A percentile compares a stretch with the other conserved stretches of the same genome.
Conservation (phyloP, 2,888 invertebrate species). For the Malacosoma neustria region DNA sequence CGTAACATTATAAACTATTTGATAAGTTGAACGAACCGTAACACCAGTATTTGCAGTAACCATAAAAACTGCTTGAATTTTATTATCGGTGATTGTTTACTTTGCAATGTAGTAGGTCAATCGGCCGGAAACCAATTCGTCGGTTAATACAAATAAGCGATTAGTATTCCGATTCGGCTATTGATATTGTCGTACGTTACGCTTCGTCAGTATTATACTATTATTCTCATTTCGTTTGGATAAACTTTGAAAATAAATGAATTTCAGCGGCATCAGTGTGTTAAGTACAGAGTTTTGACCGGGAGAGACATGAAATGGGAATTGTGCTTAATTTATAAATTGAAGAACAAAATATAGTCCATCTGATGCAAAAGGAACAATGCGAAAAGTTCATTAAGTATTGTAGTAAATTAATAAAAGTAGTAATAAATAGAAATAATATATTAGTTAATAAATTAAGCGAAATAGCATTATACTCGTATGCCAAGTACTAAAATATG, state of each 20-base stretch:
- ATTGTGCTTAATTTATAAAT: too few species aligned
- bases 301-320: too few species aligned
- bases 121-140: constrained; percentile 3
- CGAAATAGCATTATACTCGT: too few species aligned
- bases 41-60: background rate
- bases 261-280: background rate
- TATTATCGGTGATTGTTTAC: constrained; percentile 8
- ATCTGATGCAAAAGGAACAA: too few species aligned
- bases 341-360: too few species aligned
- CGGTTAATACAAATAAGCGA: background rate
- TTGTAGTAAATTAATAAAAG: too few species aligned
- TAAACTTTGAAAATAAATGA: background rate
- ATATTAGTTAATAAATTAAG: too few species aligned
- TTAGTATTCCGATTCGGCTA: background rate
- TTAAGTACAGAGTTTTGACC: background rate
- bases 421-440: too few species aligned
- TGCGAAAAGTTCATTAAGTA: too few species aligned
- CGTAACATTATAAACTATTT: too few species aligned
- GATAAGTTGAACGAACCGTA: background rate
- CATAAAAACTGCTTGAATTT: constrained; percentile 10
- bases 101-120: constrained; percentile 9
- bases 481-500: too few species aligned
- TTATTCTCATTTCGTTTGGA: background rate
- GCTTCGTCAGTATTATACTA: constrained; percentile 1
- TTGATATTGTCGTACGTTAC: constrained; percentile 6